A percentile compares a stretch with the other conserved stretches of the same genome.
Evolutionary conservation across 2,113 vertebrate species (phyloP).

Genomic region (Astatotilapia flaviijosephi): DNA sequence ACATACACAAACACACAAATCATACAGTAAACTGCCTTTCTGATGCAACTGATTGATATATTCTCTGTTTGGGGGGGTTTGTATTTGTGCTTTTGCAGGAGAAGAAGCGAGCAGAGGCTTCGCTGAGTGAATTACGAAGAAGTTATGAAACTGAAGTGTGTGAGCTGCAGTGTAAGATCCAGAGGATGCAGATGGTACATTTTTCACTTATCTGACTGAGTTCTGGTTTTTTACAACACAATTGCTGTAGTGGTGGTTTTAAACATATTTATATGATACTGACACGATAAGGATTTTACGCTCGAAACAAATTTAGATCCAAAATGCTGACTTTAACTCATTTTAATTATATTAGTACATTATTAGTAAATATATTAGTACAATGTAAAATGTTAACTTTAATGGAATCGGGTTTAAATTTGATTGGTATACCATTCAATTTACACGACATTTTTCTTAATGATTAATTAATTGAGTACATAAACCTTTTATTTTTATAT

Average conservation of each 20-base stretch:
- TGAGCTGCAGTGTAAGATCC: constrained; percentile 89
- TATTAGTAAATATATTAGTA: not conserved
- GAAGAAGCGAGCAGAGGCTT: constrained; percentile 77
- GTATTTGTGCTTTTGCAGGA: constrained; percentile 70
- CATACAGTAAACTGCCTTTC: not conserved
- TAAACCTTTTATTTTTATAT: not conserved
- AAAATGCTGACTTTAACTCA: not conserved
- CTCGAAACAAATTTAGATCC: not conserved
- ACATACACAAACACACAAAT: not conserved
- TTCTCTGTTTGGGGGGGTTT: not conserved
- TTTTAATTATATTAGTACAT: not conserved
- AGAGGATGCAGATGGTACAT: constrained; percentile 84
- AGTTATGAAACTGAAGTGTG: constrained; percentile 85
- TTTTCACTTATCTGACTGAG: not conserved
- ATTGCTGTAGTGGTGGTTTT: not conserved
- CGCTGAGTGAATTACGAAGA: constrained; percentile 77
- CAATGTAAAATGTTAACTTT: not conserved
- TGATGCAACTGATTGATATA: not conserved
- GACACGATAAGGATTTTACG: not conserved
- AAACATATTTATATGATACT: not conserved
- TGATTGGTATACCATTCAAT: not conserved
- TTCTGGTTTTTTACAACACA: not conserved
- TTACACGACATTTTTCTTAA: not conserved
- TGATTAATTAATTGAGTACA: not conserved
- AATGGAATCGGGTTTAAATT: not conserved